Conservation (phyloP, 2,797 vertebrate species). For the Poeciliopsis presidionis region DNA sequence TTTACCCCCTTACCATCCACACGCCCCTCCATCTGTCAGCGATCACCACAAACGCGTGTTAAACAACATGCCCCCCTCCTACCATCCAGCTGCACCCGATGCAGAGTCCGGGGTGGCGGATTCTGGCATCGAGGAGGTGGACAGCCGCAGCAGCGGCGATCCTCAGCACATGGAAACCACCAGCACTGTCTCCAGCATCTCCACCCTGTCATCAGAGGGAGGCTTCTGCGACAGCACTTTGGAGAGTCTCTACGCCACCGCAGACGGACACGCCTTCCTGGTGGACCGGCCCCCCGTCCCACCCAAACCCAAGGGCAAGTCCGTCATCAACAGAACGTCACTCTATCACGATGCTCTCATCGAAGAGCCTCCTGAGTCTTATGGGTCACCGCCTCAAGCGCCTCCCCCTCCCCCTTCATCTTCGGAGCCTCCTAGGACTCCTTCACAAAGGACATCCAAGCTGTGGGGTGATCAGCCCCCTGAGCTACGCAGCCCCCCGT, state of each 20-base stretch:
- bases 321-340: constrained; percentile 91
- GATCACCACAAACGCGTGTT: constrained; percentile 76
- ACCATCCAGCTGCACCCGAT: constrained; percentile 88
- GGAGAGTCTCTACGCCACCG: constrained; percentile 90
- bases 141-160: constrained; percentile 93
- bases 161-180: constrained; percentile 93
- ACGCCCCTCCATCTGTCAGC: constrained; percentile 65
- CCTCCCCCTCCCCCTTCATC: constrained; percentile 85
- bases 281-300: constrained; percentile 95
- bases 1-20: constrained; percentile 78
- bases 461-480: constrained; percentile 91
- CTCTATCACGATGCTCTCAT: constrained; percentile 91
- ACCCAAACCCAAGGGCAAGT: constrained; percentile 96
- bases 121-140: constrained; percentile 94
- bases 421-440: constrained; percentile 82
- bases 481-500: constrained; percentile 88
- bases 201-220: constrained; percentile 94
- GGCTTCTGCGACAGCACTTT: constrained; percentile 84
- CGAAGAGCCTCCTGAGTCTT: constrained; percentile 89
- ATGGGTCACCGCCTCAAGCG: constrained; percentile 84
- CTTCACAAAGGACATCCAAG: constrained; percentile 92
- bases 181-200: constrained; percentile 98
- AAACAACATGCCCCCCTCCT: constrained; percentile 88
- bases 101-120: constrained; percentile 86
- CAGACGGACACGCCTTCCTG: constrained; percentile 91